phyloP scores from a whole-genome alignment of 2,888 invertebrate genomes.

The Diploptera punctata region DNA sequence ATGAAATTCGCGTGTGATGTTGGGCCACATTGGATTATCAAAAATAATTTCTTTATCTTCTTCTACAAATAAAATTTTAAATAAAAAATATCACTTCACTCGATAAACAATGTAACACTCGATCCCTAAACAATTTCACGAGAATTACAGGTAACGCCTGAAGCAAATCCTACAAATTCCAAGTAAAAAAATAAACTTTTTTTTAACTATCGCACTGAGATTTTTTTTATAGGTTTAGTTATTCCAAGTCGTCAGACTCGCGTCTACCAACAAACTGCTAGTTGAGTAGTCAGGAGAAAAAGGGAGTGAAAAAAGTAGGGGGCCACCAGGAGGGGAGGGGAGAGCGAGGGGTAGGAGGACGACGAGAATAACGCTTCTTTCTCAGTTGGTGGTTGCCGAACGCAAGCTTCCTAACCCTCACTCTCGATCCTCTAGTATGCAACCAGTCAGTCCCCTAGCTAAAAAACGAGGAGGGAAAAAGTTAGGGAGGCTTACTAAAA shows the following conservation, averaged over 20 bases:
- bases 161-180: neutral
- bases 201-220: neutral
- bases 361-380: slow-evolving; percentile 41
- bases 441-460: slow-evolving; percentile 33
- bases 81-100: too few relatives aligned
- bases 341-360: slow-evolving; percentile 29
- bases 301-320: slow-evolving; percentile 31
- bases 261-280: slow-evolving; percentile 33
- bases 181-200: neutral
- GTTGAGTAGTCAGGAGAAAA: slow-evolving; percentile 34
- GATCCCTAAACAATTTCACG: too few relatives aligned
- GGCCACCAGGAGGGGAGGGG: slow-evolving; percentile 22
- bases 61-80: too few relatives aligned
- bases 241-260: slow-evolving; percentile 9
- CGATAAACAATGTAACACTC: too few relatives aligned
- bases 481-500: slow-evolving; percentile 30
- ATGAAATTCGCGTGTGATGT: neutral
- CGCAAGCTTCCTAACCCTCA: neutral
- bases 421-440: slow-evolving; percentile 29
- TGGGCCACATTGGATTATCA: neutral
- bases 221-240: slow-evolving; percentile 5
- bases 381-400: slow-evolving; percentile 34
- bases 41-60: neutral
- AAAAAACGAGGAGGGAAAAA: slow-evolving; percentile 30
- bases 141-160: too few relatives aligned